A percentile compares a stretch with the other conserved stretches of the same genome.
phyloP scores from a whole-genome alignment of 2,797 vertebrate species.

The Pseudochaenichthys georgianus region DNA sequence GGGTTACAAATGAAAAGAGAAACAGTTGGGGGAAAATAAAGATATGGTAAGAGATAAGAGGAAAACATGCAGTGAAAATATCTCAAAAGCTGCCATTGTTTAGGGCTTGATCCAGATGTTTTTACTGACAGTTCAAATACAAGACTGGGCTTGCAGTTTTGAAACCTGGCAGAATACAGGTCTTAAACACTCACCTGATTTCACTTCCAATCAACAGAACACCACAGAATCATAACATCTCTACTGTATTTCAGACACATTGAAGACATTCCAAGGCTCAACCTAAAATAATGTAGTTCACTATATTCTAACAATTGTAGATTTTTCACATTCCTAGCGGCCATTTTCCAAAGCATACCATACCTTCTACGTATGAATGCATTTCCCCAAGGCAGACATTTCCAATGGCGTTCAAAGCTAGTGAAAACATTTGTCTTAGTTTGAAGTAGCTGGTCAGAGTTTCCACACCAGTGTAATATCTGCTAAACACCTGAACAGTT shows the following conservation, averaged over 20 bases:
- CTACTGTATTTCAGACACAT: no score
- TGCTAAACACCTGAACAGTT: no score
- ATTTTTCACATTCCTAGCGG: not conserved
- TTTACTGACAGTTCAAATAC: not conserved
- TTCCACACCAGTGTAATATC: not conserved
- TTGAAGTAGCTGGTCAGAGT: not conserved
- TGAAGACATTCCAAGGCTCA: not conserved
- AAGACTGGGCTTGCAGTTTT: not conserved
- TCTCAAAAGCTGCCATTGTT: conserved; percentile 3
- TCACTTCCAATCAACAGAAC: not conserved
- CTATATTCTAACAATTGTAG: not conserved
- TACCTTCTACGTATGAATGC: not conserved
- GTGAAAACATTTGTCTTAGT: not conserved
- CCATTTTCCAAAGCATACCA: not conserved
- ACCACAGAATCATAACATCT: not conserved
- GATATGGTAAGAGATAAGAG: not conserved
- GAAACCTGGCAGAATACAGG: not conserved
- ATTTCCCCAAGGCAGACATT: not conserved
- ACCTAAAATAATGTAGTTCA: not conserved
- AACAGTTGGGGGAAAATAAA: not conserved
- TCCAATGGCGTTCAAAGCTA: no score
- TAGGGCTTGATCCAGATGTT: not conserved
- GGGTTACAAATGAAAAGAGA: not conserved
- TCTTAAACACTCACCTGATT: not conserved
- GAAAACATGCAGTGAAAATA: not conserved